phyloP scores from a whole-genome alignment of 2,888 invertebrate genomes.

The Mesorhabditis sp. region DNA sequence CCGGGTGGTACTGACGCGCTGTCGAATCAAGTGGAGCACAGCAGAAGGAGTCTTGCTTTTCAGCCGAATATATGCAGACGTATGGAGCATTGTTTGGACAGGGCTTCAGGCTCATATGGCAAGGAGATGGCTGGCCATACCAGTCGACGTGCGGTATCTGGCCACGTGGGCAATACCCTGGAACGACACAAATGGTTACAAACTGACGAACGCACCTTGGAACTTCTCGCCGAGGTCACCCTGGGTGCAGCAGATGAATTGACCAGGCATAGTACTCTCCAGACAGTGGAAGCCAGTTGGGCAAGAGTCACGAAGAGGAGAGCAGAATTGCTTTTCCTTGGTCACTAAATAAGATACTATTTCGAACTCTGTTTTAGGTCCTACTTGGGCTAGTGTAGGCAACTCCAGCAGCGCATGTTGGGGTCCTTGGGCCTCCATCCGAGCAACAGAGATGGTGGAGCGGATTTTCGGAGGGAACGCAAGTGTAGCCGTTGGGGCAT shows the following conservation, averaged over 20 bases:
- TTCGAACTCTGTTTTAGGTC: not conserved
- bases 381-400: conserved; percentile 48
- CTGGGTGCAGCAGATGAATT: conserved; percentile 47
- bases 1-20: conserved; percentile 20
- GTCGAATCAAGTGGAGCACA: conserved; percentile 56
- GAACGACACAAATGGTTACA: not conserved
- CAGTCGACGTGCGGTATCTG: conserved; percentile 52
- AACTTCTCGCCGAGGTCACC: conserved; percentile 41
- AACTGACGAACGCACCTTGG: conserved; percentile 18
- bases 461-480: conserved; percentile 44
- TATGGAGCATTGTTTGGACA: conserved; percentile 55
- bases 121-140: conserved; percentile 48
- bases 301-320: conserved; percentile 34
- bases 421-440: conserved; percentile 15
- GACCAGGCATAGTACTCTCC: conserved; percentile 33
- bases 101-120: conserved; percentile 54
- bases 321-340: conserved; percentile 35
- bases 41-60: conserved; percentile 55
- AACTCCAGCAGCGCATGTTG: conserved; percentile 51
- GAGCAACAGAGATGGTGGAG: conserved; percentile 53
- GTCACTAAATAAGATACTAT: conserved; percentile 13
- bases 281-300: conserved; percentile 47
- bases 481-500: conserved; percentile 45
- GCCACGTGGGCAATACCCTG: conserved; percentile 53
- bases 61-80: conserved; percentile 55